A percentile compares a stretch with the other conserved stretches of the same genome.
phyloP scores from a whole-genome alignment of 2,113 vertebrate species.

The Mus pahari region DNA sequence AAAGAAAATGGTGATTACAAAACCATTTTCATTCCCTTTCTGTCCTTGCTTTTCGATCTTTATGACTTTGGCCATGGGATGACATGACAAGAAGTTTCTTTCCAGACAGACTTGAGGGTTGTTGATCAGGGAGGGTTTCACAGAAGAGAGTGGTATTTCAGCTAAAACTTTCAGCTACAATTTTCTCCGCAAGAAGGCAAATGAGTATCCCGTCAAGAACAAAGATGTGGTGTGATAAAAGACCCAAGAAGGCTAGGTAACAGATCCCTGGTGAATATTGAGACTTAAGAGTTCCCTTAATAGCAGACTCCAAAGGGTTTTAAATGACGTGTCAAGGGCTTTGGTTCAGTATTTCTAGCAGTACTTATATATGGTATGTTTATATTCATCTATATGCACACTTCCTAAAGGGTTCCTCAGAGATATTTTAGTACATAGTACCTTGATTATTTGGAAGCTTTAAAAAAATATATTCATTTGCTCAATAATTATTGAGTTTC shows the following conservation, averaged over 20 bases:
- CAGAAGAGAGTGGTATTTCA: background rate
- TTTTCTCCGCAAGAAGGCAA: conserved; percentile 18
- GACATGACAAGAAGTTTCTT: background rate
- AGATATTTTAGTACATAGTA: background rate
- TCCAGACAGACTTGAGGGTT: background rate
- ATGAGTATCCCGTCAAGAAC: background rate
- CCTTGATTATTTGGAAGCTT: conserved; percentile 1
- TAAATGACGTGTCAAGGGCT: background rate
- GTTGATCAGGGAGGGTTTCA: conserved; percentile 16
- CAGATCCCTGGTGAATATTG: background rate
- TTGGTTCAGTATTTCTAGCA: background rate
- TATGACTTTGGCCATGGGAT: background rate
- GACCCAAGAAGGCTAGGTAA: background rate
- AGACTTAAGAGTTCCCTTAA: background rate
- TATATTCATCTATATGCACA: background rate
- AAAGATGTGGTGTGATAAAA: background rate
- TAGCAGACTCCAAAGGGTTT: background rate
- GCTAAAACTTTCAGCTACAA: conserved; percentile 1
- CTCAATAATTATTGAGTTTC: background rate
- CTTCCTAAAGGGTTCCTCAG: background rate
- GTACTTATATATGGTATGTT: background rate
- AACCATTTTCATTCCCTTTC: background rate
- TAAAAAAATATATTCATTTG: conserved; percentile 30
- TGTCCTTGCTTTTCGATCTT: background rate
- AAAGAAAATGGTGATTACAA: background rate